Base-by-base conservation (phyloP, 2,113 vertebrate genomes). In the Monarcha castaneiventris region DNA sequence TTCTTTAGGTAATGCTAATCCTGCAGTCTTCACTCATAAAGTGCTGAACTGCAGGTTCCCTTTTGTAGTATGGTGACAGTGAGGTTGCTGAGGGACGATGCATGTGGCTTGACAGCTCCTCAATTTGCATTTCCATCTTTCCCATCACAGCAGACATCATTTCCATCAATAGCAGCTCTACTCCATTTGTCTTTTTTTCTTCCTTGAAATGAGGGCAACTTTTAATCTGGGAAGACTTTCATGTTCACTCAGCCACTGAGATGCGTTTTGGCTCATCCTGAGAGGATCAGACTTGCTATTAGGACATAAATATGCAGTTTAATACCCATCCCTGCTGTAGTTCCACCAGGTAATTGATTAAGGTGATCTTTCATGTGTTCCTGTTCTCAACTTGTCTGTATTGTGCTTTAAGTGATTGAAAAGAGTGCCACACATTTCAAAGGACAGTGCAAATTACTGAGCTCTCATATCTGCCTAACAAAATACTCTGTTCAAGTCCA, bases 201-300 rank as follows among this genome's bases (percentile, higher is more conserved):
- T 44, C 41, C 66, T 83, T 91, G 41, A 85, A 96, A 80, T 16
- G 55, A 79, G 54, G 61, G 71, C 51, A 68, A 6, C 54, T 87
- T 85, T 94, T 93, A 79, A 89, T 90, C 76, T 86, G 66, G 37
- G n/a, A 71, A 83, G 59, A 48, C 59, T 93, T 93, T 94, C 46
- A 84, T 84, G 55, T 90, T 80, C 74, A 37, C n/a, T 91, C 55
- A 76, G 35, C 78, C 61, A 75, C 30, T 52, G 25, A 63, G 67
- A 69, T 62, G 56, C 64, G n/a, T 76, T 84, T 76, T 91, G 41
- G 41, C 49, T 82, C 85, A 76, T 79, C 35, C 69, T 72, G 62
- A 90, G 73, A 80, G 58, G 49, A 83, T 88, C 59, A 76, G 41
- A 56, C n/a, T 87, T 68, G 33, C 25, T 68, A 26, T 69, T 62